Percentiles rank a stretch among this genome's conserved stretches.
phyloP scores from a whole-genome alignment of 2,888 invertebrate species.

The Apodemia hepburni region DNA sequence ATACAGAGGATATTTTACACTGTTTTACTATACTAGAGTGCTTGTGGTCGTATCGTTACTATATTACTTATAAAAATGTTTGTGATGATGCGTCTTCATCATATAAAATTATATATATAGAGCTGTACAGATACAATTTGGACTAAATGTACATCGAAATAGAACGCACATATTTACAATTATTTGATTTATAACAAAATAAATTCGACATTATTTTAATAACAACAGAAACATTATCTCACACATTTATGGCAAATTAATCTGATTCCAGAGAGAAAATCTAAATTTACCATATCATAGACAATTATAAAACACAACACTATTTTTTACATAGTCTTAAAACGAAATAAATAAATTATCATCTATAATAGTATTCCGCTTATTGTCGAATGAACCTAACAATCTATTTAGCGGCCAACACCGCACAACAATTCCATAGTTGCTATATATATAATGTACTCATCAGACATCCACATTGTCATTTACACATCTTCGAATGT shows the following conservation, averaged over 20 bases:
- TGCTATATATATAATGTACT: constrained; percentile 54
- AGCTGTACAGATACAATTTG: constrained; percentile 35
- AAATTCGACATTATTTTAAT: constrained; percentile 38
- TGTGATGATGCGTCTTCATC: constrained; percentile 43
- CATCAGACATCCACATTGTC: neutral
- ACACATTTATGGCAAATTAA: constrained; percentile 74
- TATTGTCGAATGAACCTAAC: constrained; percentile 74
- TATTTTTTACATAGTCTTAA: constrained; percentile 75
- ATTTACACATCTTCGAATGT: constrained; percentile 16
- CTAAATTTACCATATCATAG: constrained; percentile 57
- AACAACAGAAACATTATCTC: constrained; percentile 68
- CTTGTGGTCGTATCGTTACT: constrained; percentile 36
- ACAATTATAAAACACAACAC: constrained; percentile 76
- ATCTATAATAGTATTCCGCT: constrained; percentile 65
- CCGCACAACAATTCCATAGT: constrained; percentile 50
- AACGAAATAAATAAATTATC: constrained; percentile 76
- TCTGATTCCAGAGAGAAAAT: constrained; percentile 58
- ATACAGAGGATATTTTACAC: constrained; percentile 63
- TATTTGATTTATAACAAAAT: constrained; percentile 45
- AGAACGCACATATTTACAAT: constrained; percentile 61
- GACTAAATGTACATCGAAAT: constrained; percentile 48
- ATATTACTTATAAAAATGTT: constrained; percentile 36
- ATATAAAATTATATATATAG: constrained; percentile 26
- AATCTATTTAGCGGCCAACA: constrained; percentile 39
- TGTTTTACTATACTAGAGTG: constrained; percentile 53